A percentile compares a stretch with the other conserved stretches of the same genome.
These are phyloP conservation scores for Oasisia sp. DNA, from an alignment of 2,888 invertebrate species.

Conservation along the genomic window DNA sequence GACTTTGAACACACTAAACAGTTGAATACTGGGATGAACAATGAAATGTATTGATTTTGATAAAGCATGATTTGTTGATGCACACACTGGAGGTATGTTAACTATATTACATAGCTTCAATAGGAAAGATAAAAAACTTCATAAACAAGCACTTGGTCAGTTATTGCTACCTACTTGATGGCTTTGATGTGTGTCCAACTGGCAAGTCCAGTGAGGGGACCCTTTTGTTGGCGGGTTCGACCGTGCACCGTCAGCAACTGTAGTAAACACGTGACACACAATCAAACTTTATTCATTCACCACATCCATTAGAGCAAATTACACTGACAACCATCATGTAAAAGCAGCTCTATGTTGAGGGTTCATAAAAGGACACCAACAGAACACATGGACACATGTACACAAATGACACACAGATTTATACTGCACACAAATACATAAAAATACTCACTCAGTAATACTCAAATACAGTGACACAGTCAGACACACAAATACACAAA, in stretches of 20 bases:
- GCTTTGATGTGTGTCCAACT: constrained; percentile 93
- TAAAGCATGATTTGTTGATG: not conserved
- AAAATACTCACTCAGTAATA: no score
- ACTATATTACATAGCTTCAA: not conserved
- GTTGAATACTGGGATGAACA: not conserved
- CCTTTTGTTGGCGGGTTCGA: constrained; percentile 93
- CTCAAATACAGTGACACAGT: no score
- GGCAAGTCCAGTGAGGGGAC: constrained; percentile 93
- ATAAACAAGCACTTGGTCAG: no score
- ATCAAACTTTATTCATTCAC: not conserved
- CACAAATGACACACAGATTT: no score
- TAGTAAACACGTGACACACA: constrained; percentile 29
- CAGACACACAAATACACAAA: no score
- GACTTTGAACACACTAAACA: not conserved
- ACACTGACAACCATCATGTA: not conserved
- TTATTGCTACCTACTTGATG: constrained; percentile 76
- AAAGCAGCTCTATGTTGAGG: not conserved
- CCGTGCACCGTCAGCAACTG: constrained; percentile 94
- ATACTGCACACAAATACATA: no score
- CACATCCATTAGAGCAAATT: not conserved
- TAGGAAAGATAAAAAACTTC: not conserved
- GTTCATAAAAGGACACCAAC: not conserved
- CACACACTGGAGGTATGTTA: not conserved
- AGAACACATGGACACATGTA: no score
- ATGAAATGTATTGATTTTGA: not conserved